These are phyloP conservation scores for Hirtodrosophila confusa DNA, from an alignment of 2,888 invertebrate genomes.

Conservation along the genomic window DNA sequence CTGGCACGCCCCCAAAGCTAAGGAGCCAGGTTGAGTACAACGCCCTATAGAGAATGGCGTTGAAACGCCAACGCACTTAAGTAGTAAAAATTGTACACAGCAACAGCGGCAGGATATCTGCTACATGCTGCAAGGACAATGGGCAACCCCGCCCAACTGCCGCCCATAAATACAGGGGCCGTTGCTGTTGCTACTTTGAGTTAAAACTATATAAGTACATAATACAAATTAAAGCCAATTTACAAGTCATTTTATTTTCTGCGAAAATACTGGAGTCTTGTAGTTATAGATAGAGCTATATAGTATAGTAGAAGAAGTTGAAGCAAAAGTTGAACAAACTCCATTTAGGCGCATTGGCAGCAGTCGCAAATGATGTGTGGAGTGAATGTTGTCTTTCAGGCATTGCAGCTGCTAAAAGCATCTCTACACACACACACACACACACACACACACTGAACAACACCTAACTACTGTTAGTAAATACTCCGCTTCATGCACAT, in stretches of 20 bases:
- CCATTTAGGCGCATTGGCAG: conserved; percentile 17
- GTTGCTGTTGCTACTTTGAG: background rate
- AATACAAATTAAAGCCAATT: background rate
- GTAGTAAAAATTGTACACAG: conserved; percentile 11
- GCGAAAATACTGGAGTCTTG: too few relatives aligned
- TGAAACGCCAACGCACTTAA: conserved; percentile 26
- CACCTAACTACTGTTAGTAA: conserved; percentile 15
- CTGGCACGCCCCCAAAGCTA: conserved; percentile 15
- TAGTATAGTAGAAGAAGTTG: too few relatives aligned
- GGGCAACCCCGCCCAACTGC: background rate
- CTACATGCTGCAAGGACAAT: conserved; percentile 9
- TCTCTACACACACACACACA: conserved; percentile 14
- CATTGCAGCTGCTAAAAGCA: conserved; percentile 39
- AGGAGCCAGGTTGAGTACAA: conserved; percentile 3
- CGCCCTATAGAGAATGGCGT: conserved; percentile 4
- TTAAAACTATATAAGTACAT: background rate
- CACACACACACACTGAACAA: conserved; percentile 15
- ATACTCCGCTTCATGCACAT: conserved; percentile 17
- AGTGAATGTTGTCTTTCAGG: conserved; percentile 19
- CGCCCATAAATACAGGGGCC: background rate
- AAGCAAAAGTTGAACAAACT: conserved; percentile 35
- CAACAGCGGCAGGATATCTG: conserved; percentile 5
- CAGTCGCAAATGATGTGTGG: conserved; percentile 42
- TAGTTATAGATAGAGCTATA: background rate
- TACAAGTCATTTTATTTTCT: too few relatives aligned